Conservation (phyloP, 2,113 vertebrate species). For the Hippolais icterina region DNA sequence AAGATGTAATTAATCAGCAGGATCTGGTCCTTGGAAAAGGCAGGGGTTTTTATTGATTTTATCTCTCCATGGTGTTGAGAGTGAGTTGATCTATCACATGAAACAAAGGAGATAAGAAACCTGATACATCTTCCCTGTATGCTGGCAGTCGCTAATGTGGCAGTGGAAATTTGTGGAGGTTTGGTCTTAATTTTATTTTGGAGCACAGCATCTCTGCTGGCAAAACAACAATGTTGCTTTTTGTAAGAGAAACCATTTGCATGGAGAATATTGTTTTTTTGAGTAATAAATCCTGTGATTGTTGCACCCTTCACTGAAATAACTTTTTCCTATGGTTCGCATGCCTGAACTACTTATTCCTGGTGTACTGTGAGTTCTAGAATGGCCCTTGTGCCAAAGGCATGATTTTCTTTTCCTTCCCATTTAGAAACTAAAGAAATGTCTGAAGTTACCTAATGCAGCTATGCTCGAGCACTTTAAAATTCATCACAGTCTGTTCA, state of each 20-base stretch:
- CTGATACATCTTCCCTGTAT: rapidly evolving
- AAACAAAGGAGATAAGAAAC: not conserved
- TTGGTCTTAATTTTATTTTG: not conserved
- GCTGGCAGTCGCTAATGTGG: not conserved
- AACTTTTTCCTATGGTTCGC: not conserved
- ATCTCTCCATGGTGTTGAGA: not conserved
- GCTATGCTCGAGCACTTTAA: not conserved
- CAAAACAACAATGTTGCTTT: not conserved
- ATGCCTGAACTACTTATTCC: not conserved
- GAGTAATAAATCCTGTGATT: not conserved
- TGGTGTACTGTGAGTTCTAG: not conserved
- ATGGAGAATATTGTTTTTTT: not conserved
- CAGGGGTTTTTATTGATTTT: not conserved
- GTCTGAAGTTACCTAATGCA: not conserved
- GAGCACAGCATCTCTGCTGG: not conserved
- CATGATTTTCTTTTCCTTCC: not conserved
- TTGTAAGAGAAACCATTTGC: not conserved
- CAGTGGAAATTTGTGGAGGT: not conserved
- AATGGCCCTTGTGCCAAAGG: not conserved
- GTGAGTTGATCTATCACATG: not conserved
- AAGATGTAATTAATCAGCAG: not conserved
- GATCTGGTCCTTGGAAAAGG: not conserved
- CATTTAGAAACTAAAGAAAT: not conserved
- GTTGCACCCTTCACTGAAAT: not conserved
- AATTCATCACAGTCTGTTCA: not conserved